Evolutionary conservation across 2,797 vertebrate species (phyloP).

Genomic region (Sebastes flavidus): DNA sequence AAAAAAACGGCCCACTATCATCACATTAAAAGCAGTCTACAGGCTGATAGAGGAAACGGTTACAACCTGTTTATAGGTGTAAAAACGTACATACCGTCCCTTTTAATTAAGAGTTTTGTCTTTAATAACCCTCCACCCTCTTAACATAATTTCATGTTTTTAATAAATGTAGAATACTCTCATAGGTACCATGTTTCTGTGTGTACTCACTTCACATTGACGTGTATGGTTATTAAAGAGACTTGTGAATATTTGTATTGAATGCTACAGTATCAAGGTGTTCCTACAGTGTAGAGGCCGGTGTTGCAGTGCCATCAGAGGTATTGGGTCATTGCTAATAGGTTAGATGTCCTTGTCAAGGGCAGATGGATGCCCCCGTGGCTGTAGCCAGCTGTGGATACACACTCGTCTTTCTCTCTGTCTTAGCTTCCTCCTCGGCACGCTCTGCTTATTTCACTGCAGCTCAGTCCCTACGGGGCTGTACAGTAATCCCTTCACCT

Average conservation of each 20-base stretch:
- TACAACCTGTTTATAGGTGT: too few species aligned
- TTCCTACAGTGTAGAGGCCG: background rate
- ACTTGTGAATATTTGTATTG: background rate
- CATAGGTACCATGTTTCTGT: background rate
- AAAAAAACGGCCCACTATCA: too few species aligned
- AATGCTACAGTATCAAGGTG: background rate
- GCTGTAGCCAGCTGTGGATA: slow-evolving; percentile 50
- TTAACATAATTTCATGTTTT: too few species aligned
- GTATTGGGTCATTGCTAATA: slow-evolving; percentile 53
- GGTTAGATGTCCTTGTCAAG: slow-evolving; percentile 48
- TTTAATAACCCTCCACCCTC: background rate
- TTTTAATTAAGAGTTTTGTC: background rate
- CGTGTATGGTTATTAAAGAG: background rate
- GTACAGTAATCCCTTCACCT: background rate
- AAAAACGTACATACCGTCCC: too few species aligned
- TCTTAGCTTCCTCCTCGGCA: background rate
- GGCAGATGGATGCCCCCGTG: slow-evolving; percentile 44
- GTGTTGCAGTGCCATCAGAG: slow-evolving; percentile 16
- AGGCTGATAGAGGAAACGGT: too few species aligned
- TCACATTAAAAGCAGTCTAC: too few species aligned
- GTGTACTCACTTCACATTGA: background rate
- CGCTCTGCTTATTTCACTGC: background rate
- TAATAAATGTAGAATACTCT: background rate
- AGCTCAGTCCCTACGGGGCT: background rate
- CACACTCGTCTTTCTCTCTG: background rate